These are phyloP conservation scores for Halocynthia aurantium DNA, from an alignment of 23 tunicate genomes.

Conservation along the genomic window DNA sequence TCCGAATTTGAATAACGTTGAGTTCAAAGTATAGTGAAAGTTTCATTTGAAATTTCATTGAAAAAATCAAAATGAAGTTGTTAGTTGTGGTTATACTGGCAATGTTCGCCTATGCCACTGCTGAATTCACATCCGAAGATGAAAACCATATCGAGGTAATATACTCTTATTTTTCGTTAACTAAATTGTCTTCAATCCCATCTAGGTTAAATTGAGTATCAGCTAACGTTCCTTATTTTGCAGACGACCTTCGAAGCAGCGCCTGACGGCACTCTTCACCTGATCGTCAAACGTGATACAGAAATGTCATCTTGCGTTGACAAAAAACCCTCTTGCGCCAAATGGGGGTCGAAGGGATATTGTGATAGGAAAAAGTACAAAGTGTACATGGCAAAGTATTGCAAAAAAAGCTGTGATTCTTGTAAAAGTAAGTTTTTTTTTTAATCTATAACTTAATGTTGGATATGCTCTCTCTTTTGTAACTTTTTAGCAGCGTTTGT, in stretches of 20 bases:
- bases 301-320: background rate
- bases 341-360: conserved; percentile 43
- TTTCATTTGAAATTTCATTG: background rate
- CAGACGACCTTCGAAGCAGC: background rate
- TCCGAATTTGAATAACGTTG: background rate
- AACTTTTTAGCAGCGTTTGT: too few relatives aligned
- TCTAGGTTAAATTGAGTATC: background rate
- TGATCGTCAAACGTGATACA: conserved; percentile 1
- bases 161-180: background rate
- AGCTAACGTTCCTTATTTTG: background rate
- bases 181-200: too few relatives aligned
- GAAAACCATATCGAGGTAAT: background rate
- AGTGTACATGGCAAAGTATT: conserved; percentile 48
- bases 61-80: background rate
- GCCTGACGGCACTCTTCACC: background rate
- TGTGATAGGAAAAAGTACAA: conserved; percentile 33
- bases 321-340: conserved; percentile 29
- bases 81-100: background rate
- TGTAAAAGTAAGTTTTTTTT: conserved; percentile 33
- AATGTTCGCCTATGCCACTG: too few relatives aligned
- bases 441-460: background rate
- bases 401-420: conserved; percentile 48
- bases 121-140: too few relatives aligned
- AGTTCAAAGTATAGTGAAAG: background rate
- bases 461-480: too few relatives aligned